A percentile compares a stretch with the other conserved stretches of the same genome.
Evolutionary conservation across 2,113 vertebrate species (phyloP).

Genomic region (Haliaeetus leucogaster): DNA sequence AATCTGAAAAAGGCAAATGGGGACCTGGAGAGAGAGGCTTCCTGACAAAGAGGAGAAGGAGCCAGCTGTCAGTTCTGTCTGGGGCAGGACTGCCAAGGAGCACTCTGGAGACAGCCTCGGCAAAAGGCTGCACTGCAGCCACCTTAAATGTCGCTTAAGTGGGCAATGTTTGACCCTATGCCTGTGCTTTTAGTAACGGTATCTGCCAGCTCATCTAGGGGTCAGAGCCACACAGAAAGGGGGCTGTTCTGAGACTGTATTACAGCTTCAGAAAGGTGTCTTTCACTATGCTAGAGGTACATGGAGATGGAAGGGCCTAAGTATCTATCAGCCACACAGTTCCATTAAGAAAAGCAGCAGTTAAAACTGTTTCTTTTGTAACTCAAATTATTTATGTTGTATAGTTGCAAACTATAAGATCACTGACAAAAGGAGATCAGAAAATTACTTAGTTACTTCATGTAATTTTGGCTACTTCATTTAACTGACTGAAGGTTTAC

Average conservation of each 20-base stretch:
- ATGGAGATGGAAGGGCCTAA: not conserved
- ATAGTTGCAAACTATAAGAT: not conserved
- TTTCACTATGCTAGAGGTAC: too few relatives aligned
- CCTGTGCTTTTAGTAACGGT: not conserved
- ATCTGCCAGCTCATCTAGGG: not conserved
- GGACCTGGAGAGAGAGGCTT: not conserved
- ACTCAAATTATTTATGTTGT: not conserved
- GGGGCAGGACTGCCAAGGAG: not conserved
- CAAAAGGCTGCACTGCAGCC: not conserved
- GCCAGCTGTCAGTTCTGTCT: not conserved
- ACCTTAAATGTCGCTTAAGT: rapidly evolving
- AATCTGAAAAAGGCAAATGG: not conserved
- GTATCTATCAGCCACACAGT: not conserved
- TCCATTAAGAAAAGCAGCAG: not conserved
- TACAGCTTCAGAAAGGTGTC: too few relatives aligned
- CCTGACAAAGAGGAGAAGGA: not conserved
- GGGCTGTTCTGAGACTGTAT: not conserved
- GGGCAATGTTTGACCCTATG: not conserved
- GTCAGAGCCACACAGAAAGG: not conserved
- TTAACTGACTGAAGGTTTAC: not conserved
- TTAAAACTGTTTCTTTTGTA: not conserved
- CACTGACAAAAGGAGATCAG: not conserved
- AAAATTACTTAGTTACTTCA: not conserved
- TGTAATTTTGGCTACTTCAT: not conserved
- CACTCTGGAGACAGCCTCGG: not conserved